These are phyloP conservation scores for Ellobium chinense DNA, from an alignment of 2,888 invertebrate species.

Conservation along the genomic window DNA sequence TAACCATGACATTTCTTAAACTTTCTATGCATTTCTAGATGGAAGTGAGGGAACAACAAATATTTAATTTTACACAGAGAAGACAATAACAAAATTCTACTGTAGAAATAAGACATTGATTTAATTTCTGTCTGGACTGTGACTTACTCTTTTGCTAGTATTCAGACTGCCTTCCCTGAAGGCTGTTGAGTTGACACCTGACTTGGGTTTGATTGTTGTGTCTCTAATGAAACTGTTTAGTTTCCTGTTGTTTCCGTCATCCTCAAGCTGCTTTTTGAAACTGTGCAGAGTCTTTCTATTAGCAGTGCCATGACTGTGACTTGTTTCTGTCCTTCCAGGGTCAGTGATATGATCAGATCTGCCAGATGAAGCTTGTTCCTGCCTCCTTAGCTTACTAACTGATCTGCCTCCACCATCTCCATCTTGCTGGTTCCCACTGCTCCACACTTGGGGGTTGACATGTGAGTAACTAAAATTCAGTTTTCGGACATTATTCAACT, in stretches of 20 bases:
- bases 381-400: no score
- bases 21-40: no score
- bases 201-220: constrained; percentile 63
- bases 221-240: constrained; percentile 64
- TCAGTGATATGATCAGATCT: no score
- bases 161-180: constrained; percentile 1
- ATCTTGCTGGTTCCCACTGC: no score
- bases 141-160: constrained; percentile 27
- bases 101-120: no score
- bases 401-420: background rate
- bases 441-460: background rate
- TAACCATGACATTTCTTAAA: no score
- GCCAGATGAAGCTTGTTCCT: no score
- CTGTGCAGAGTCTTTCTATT: background rate
- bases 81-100: no score
- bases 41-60: no score
- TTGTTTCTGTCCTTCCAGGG: background rate
- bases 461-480: constrained; percentile 49
- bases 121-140: background rate
- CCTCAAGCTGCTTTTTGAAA: constrained; percentile 57
- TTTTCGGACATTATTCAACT: constrained; percentile 26
- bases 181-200: constrained; percentile 55
- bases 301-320: background rate
- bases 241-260: constrained; percentile 67
- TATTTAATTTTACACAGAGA: no score